Evolutionary conservation across 1,140 invertebrate genomes (phyloP), one percentile per base, ranked within the genome.

Genomic region (Drosophila funebris): DNA sequence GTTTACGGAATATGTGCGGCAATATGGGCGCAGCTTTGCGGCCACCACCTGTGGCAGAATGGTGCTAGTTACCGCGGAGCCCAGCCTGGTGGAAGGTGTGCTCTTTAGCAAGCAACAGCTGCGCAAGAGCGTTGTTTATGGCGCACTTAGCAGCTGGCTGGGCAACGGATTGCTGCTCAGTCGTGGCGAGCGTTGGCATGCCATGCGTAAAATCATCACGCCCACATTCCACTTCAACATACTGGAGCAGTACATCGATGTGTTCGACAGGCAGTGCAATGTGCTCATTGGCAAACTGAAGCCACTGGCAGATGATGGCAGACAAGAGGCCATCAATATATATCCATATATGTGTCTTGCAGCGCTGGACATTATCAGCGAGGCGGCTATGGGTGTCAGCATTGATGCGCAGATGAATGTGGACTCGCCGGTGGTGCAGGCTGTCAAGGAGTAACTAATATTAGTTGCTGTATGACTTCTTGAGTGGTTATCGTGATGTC

Each of bases 151-250:
- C 16, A 80, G 85, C 5, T 96, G 95, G 95, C 91, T 96, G 16
- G 93, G 93, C 24, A 93, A 93, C 18, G 95, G 96, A n/a, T 89
- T 96, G 7, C 80, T 96, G 0, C 94, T 94, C 1, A 94, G 94
- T 52, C 41, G 58, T 5, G 90, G 83, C 7, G 56, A 66, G 14
- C 41, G 43, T 4, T 91, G 90, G 90, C 84, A 75, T 9, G 41
- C 46, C 13, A 88, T 84, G 82, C 79, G 87, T 5, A 90, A 89
- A 52, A 75, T 89, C n/a, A 90, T 98, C 1, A 97, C 96, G 0
- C 96, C 96, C 8, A 94, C 96, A 0, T 97, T 97, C 90, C 96
- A 97, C 90, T 96, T 96, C 80, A 94, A 95, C 71, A 96, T 97
- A 33, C 87, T 97, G 22, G 94, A 96, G 73, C 94, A 95, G 64